Evolutionary conservation across 2,113 vertebrate genomes (phyloP), one percentile per base, ranked within the genome.

Genomic region (Fukomys damarensis): DNA sequence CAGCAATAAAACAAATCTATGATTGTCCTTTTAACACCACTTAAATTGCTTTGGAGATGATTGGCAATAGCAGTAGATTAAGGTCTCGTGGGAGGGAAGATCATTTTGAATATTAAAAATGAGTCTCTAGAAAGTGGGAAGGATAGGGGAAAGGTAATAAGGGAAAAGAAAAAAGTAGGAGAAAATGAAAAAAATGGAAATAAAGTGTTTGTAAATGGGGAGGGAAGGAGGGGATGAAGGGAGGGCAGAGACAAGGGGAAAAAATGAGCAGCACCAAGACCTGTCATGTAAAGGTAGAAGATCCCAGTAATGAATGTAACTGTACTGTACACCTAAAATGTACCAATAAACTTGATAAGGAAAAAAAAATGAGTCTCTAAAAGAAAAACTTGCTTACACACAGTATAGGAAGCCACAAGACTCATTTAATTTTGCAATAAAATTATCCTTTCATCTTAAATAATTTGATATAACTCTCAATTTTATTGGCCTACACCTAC

Each of bases 91-190:
- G n/a, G 79, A 96, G 38, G 59, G 41, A 91, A 92, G n/a, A 92
- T 72, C 2, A 61, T 79, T 92, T 93, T 65, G 6, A 32, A 95
- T 89, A 83, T 89, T 93, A 95, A 89, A 93, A 79, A 70, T 65
- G 19, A 9, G 11, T 61, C 49, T 89, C 49, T 56, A 52, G 46
- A 46, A 13, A n/a, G n/a, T n/a, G n/a, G n/a, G n/a, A n/a, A n/a
- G n/a, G n/a, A n/a, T n/a, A n/a, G n/a, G n/a, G n/a, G n/a, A n/a
- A n/a, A n/a, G n/a, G n/a, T n/a, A n/a, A n/a, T n/a, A n/a, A n/a
- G n/a, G n/a, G n/a, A n/a, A n/a, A n/a, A n/a, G n/a, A n/a, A n/a
- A n/a, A n/a, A n/a, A n/a, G n/a, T n/a, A n/a, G n/a, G n/a, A n/a
- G n/a, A n/a, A n/a, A n/a, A n/a, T n/a, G n/a, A n/a, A n/a, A n/a